phyloP scores from a whole-genome alignment of 2,113 vertebrate species.

The Syngnathus scovelli region DNA sequence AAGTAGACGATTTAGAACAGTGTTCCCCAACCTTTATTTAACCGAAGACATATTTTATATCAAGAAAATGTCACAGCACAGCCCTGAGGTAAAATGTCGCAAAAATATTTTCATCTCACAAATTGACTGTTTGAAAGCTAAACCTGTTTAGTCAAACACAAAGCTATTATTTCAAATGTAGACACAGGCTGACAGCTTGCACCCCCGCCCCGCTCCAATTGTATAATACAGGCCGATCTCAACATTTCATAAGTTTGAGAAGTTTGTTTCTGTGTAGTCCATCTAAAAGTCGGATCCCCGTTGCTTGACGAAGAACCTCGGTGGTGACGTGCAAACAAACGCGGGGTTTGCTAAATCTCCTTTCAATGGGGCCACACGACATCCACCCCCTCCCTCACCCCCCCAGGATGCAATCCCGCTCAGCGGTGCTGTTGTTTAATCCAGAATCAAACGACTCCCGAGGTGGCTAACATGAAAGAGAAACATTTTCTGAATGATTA shows the following conservation, averaged over 20 bases:
- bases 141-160: not conserved
- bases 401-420: conserved; percentile 45
- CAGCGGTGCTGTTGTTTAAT: conserved; percentile 35
- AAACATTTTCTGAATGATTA: conserved; percentile 29
- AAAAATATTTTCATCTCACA: not conserved
- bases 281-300: conserved; percentile 17
- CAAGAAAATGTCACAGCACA: not conserved
- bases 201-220: too few relatives aligned
- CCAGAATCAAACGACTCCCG: conserved; percentile 43
- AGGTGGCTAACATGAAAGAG: conserved; percentile 32
- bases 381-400: conserved; percentile 34
- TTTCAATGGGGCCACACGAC: conserved; percentile 48
- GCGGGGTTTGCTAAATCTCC: conserved; percentile 24
- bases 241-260: not conserved
- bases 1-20: not conserved
- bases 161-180: not conserved
- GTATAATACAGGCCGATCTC: not conserved
- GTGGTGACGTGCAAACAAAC: conserved; percentile 7
- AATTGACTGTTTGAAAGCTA: not conserved
- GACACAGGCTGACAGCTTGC: too few relatives aligned
- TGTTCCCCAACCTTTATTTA: not conserved
- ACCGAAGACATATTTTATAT: not conserved
- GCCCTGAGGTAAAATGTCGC: not conserved
- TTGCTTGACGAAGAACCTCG: conserved; percentile 7
- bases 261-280: not conserved